These are phyloP conservation scores for Pseudorectes ferrugineus DNA, from an alignment of 2,113 vertebrate species.

Conservation along the genomic window DNA sequence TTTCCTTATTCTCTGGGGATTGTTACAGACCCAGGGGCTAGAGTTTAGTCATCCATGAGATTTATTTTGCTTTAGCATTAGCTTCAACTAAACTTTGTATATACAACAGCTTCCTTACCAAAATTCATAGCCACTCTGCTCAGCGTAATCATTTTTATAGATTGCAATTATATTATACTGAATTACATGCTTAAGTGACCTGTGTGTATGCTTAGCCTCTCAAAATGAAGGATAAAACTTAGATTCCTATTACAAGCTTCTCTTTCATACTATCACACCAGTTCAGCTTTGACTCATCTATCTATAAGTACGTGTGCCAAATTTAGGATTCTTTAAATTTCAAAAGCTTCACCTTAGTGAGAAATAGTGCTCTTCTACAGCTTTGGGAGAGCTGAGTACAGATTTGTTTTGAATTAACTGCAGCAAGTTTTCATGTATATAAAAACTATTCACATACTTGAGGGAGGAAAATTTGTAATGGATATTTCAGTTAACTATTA, in stretches of 20 bases:
- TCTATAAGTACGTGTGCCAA: background rate
- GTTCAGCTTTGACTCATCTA: background rate
- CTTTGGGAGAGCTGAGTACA: background rate
- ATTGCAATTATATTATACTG: background rate
- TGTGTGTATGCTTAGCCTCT: background rate
- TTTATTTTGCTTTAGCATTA: slow-evolving; percentile 55
- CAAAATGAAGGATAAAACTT: background rate
- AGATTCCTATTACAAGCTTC: background rate
- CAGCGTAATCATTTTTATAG: slow-evolving; percentile 32
- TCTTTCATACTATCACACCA: background rate
- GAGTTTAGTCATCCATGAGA: slow-evolving; percentile 56
- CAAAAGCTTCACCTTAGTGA: background rate
- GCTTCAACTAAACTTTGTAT: slow-evolving; percentile 47
- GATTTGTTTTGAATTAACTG: slow-evolving; percentile 4
- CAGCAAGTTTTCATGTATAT: background rate
- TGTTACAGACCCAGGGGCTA: slow-evolving; percentile 26
- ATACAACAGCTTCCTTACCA: slow-evolving; percentile 48
- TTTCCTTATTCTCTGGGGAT: slow-evolving; percentile 61
- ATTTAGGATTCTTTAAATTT: background rate
- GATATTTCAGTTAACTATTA: background rate
- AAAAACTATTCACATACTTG: background rate
- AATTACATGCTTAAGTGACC: background rate
- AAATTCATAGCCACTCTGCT: slow-evolving; percentile 24
- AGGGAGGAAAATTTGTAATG: background rate
- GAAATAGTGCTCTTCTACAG: background rate